Evolutionary conservation across 2,888 invertebrate genomes (phyloP), one percentile per base, ranked within the genome.

Genomic region (Mechanitis mazaeus): DNA sequence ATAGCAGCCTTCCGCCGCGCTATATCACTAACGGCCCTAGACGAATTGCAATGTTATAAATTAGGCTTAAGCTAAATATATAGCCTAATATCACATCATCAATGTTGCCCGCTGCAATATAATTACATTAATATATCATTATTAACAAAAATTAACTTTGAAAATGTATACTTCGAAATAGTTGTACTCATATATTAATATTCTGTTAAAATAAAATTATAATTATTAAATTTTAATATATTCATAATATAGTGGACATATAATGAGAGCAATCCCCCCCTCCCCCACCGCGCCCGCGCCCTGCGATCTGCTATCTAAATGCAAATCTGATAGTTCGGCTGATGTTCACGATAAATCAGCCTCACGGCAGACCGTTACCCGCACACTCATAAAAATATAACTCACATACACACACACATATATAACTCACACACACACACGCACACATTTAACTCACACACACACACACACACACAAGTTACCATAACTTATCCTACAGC

Each of bases 291-390:
- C 70, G 72, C 72, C 74, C 64, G 64, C 65, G 70, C 77, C 73
- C 72, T 69, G 73, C 65, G 74, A 76, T 74, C 72, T 71, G 76
- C 74, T 87, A 88, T 89, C 89, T 89, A 90, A 88, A 90, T 90
- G 89, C 89, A 88, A 90, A 90, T 90, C 87, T 85, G 84, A 85
- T 87, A 86, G 87, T 86, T 84, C 84, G 78, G 81, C 84, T 84
- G 86, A 85, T 84, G 86, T 84, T 80, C 79, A 77, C 83, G 80
- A 88, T 88, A 89, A 88, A 89, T 90, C 86, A 88, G 83, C 82
- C 80, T 78, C 72, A 68, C 68, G 70, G 77, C 35, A 35, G 75
- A 80, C 85, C 87, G 85, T 85, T 86, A 86, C 74, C 73, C 78
- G 72, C 38, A 55, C 47, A 71, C 74, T 75, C 78, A 79, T 72